Base-by-base conservation (phyloP, 2,797 vertebrate genomes). In the Sitta carolinensis region DNA sequence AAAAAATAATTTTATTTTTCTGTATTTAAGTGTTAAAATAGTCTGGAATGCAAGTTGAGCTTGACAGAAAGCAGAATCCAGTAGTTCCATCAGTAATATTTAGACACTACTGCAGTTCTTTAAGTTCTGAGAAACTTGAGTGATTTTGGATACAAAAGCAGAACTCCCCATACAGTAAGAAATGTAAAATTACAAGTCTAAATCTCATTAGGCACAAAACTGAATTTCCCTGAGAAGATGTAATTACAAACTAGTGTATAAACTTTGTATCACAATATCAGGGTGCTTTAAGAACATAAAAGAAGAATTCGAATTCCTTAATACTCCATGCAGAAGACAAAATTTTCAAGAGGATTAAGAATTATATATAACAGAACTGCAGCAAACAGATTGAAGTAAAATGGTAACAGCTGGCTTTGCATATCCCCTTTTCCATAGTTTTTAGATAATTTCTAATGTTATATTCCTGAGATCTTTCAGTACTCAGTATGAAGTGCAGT, bases 201-300 rank as follows among this genome's bases (percentile, higher is more conserved):
- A 91, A 47, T 78, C 54, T 90, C 29, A 80, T 87, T 51, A 97
- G 94, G 88, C 90, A 95, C 63, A 92, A 84, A 92, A 57, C 27
- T 62, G 62, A 91, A 57, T 87, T 93, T 97, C 95, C 97, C 97
- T 97, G 97, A 98, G 96, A 96, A 73, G 62, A 94, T 59, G 51
- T 11, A 70, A 85, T 52, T 89, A 63, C 30, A 92, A 68, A 64
- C 48, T 84, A 84, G 25, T 36, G 8, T 66, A 83, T 83, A 83
- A 83, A 85, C 5, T 40, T 92, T 27, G 3, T 34, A 72, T 87
- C 90, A 94, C 84, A 92, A 26, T 77, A 91, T 38, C 11, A 17
- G 52, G 43, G n/a, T 22, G 7, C 5, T 18, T 50, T 75, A 76
- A 63, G 48, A 82, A 67, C 67, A 93, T 23, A 90, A 84, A 93